phyloP scores from a whole-genome alignment of 2,797 vertebrate species.

The Holocentrus rufus region DNA sequence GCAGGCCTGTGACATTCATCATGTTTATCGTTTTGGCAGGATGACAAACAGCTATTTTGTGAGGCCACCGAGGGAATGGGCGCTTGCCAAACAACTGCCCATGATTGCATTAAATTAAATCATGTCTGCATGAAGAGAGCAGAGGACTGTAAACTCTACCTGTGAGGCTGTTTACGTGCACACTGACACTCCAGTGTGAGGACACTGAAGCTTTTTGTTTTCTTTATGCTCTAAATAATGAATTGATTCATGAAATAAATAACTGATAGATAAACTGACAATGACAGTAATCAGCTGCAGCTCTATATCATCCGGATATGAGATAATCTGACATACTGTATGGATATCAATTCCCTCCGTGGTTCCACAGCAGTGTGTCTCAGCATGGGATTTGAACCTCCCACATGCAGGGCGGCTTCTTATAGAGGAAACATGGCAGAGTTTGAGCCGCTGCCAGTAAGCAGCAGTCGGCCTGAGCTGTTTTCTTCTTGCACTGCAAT shows the following conservation, averaged over 20 bases:
- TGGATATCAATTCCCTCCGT: not conserved
- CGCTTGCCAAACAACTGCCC: constrained; percentile 18
- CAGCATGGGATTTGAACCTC: not conserved
- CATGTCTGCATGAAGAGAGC: not conserved
- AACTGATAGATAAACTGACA: too few relatives aligned
- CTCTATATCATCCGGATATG: too few relatives aligned
- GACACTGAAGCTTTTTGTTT: too few relatives aligned
- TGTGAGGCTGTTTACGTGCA: too few relatives aligned
- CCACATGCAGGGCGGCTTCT: not conserved
- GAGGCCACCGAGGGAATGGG: constrained; percentile 23
- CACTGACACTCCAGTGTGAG: too few relatives aligned
- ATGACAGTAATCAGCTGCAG: too few relatives aligned
- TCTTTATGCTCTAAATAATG: too few relatives aligned
- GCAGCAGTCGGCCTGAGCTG: too few relatives aligned
- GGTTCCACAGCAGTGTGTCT: too few relatives aligned
- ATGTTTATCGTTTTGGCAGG: constrained; percentile 18
- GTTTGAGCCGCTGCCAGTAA: not conserved
- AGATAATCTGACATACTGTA: too few relatives aligned
- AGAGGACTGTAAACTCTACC: too few relatives aligned
- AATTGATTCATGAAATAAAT: too few relatives aligned
- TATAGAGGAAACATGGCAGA: not conserved
- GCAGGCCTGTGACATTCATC: not conserved
- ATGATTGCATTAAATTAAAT: constrained; percentile 31
- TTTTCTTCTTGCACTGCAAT: not conserved
- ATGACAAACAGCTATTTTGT: constrained; percentile 18